phyloP scores from a whole-genome alignment of 2,888 invertebrate genomes.

The Nephrotoma appendiculata region DNA sequence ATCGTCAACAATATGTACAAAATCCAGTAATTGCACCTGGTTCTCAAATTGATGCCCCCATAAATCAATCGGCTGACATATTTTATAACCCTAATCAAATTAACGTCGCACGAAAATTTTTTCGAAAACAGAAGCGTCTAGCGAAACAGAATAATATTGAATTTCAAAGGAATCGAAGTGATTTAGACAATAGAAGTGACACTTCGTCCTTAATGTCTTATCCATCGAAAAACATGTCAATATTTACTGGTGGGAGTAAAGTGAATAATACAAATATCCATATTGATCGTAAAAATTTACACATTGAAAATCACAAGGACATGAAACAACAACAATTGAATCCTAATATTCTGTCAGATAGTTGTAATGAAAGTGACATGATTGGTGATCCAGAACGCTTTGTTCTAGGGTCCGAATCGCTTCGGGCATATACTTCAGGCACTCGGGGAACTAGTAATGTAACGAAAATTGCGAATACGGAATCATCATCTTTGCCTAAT shows the following conservation, averaged over 20 bases:
- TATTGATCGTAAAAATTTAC: slow-evolving; percentile 36
- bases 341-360: slow-evolving; percentile 51
- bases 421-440: slow-evolving; percentile 13
- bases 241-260: slow-evolving; percentile 57
- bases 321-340: slow-evolving; percentile 36
- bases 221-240: slow-evolving; percentile 37
- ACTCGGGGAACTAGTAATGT: slow-evolving; percentile 13
- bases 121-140: slow-evolving; percentile 67
- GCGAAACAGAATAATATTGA: slow-evolving; percentile 60
- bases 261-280: slow-evolving; percentile 71
- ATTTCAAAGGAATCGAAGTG: slow-evolving; percentile 33
- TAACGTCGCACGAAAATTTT: slow-evolving; percentile 84
- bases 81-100: slow-evolving; percentile 92
- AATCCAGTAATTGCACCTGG: slow-evolving; percentile 40
- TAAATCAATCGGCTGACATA: slow-evolving; percentile 48
- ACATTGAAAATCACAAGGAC: slow-evolving; percentile 5
- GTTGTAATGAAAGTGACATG: slow-evolving; percentile 39
- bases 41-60: slow-evolving; percentile 15
- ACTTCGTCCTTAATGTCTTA: slow-evolving; percentile 34
- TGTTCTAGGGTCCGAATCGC: slow-evolving; percentile 29
- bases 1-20: slow-evolving; percentile 56
- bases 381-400: slow-evolving; percentile 24
- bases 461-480: slow-evolving; percentile 27
- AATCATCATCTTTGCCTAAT: slow-evolving; percentile 20
- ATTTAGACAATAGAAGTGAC: slow-evolving; percentile 37